Percentiles rank a stretch among this genome's conserved stretches.
Conservation (phyloP, 2,797 vertebrate species). For the Graptemys geographica region DNA sequence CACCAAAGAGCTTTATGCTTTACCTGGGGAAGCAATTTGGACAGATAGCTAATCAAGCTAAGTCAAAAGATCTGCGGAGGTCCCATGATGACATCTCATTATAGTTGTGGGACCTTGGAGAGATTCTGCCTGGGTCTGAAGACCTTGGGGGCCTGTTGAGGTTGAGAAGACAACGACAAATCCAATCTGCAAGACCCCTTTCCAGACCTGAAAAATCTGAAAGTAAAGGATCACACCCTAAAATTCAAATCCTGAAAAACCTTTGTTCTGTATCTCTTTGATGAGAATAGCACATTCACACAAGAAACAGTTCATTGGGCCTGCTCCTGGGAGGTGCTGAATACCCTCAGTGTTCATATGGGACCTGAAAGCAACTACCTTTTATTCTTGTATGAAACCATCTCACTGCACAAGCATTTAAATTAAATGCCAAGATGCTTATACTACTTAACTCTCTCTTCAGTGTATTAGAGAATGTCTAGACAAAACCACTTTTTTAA, state of each 20-base stretch:
- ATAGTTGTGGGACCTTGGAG: slow-evolving; percentile 42
- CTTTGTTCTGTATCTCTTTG: neutral
- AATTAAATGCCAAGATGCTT: slow-evolving; percentile 63
- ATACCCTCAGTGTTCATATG: neutral
- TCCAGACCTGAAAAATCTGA: neutral
- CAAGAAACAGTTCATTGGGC: neutral
- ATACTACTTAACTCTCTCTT: slow-evolving; percentile 41
- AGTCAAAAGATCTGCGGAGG: accelerated
- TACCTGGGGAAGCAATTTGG: slow-evolving; percentile 30
- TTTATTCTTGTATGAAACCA: slow-evolving; percentile 48
- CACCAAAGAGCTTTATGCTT: neutral
- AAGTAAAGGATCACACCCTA: neutral
- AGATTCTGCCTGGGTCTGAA: slow-evolving; percentile 23
- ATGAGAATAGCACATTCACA: neutral
- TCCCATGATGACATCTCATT: slow-evolving; percentile 11
- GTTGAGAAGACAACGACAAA: slow-evolving; percentile 20
- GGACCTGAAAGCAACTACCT: neutral
- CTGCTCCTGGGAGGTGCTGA: neutral
- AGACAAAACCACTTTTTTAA: slow-evolving; percentile 66
- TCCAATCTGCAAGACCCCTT: neutral
- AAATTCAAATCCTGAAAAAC: neutral
- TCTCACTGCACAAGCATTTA: slow-evolving; percentile 35
- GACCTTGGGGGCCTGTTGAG: slow-evolving; percentile 14
- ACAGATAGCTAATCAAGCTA: slow-evolving; percentile 11
- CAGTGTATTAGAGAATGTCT: slow-evolving; percentile 77